Percentiles rank a stretch among this genome's conserved stretches.
phyloP scores from a whole-genome alignment of 2,888 invertebrate genomes.

The Argyresthia goedartella region DNA sequence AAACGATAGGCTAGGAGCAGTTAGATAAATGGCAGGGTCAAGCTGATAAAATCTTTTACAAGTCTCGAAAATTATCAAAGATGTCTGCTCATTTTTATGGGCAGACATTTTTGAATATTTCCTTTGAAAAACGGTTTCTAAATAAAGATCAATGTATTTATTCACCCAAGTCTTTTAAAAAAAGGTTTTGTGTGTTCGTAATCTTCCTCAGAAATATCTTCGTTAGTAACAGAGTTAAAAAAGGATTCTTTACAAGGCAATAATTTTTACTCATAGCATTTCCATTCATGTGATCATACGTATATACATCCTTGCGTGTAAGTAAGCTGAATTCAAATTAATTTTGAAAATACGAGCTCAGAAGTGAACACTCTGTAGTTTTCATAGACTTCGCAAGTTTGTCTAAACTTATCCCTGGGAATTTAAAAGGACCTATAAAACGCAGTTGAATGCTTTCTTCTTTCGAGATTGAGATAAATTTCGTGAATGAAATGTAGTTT shows the following conservation, averaged over 20 bases:
- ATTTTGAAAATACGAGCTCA: not conserved
- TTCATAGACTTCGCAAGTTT: not conserved
- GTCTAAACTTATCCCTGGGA: not conserved
- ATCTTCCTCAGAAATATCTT: slow-evolving; percentile 13
- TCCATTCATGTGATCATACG: not conserved
- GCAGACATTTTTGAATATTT: too few relatives aligned
- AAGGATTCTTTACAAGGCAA: not conserved
- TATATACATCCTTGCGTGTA: not conserved
- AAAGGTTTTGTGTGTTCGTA: slow-evolving; percentile 28
- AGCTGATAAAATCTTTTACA: slow-evolving; percentile 22
- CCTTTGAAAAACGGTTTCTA: slow-evolving; percentile 32
- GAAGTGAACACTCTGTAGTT: not conserved
- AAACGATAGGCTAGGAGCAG: slow-evolving; percentile 21
- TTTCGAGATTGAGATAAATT: not conserved
- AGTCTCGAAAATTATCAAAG: slow-evolving; percentile 29
- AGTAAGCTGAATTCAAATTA: not conserved
- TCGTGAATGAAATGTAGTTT: not conserved
- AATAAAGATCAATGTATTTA: slow-evolving; percentile 30
- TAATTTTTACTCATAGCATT: not conserved
- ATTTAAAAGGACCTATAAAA: not conserved
- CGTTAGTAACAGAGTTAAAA: not conserved
- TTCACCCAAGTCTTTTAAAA: slow-evolving; percentile 22
- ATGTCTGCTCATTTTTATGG: slow-evolving; percentile 27
- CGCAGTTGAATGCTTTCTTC: too few relatives aligned
- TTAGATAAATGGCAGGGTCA: slow-evolving; percentile 22